Conservation (phyloP, 2,888 invertebrate genomes). For the Sussaba pulchella region DNA sequence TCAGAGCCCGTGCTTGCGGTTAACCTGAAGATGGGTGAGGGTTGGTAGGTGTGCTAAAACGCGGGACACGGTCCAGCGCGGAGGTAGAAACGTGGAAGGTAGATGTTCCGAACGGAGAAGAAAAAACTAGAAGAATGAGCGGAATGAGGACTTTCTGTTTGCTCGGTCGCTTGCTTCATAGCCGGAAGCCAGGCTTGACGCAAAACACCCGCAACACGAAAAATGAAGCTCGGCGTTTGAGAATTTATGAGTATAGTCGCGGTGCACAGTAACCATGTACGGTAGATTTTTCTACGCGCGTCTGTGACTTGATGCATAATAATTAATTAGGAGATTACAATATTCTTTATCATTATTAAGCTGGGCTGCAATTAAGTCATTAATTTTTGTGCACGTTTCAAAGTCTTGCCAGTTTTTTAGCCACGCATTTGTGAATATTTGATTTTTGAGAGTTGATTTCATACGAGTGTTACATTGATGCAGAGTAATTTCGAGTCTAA, state of each 20-base stretch:
- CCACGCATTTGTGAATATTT: too few species aligned
- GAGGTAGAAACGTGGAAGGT: not conserved
- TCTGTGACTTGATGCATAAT: too few species aligned
- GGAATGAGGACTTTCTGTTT: constrained; percentile 18
- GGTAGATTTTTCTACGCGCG: not conserved
- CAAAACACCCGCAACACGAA: constrained; percentile 19
- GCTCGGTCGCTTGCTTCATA: constrained; percentile 31
- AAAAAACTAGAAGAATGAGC: constrained; percentile 38
- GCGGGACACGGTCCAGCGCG: not conserved
- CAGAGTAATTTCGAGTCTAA: too few species aligned
- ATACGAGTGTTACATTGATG: too few species aligned
- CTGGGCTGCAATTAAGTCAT: too few species aligned
- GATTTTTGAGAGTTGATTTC: too few species aligned
- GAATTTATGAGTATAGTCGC: not conserved
- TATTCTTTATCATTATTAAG: too few species aligned
- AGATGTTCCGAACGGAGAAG: constrained; percentile 21
- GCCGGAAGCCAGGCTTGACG: constrained; percentile 6
- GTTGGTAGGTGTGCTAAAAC: constrained; percentile 49
- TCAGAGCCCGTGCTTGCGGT: constrained; percentile 53
- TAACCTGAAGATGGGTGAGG: constrained; percentile 50
- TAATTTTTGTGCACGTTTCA: too few species aligned
- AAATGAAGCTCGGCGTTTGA: not conserved
- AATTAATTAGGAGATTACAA: too few species aligned
- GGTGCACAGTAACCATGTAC: not conserved
- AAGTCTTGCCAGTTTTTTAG: too few species aligned